These are phyloP conservation scores for Orussus abietinus DNA, from an alignment of 1,140 invertebrate species.

Conservation along the genomic window DNA sequence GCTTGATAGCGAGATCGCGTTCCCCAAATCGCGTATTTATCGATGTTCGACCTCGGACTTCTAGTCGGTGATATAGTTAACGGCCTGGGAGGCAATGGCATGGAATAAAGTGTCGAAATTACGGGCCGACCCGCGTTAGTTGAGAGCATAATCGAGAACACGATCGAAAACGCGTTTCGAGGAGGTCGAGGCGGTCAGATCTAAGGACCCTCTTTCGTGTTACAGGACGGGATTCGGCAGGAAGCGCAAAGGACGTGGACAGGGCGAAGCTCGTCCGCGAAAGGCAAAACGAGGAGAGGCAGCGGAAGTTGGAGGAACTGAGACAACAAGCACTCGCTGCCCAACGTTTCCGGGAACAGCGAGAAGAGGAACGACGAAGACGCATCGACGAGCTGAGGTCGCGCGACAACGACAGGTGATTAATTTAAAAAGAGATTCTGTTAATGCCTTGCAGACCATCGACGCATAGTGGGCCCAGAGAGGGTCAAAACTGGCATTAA, in stretches of 20 bases:
- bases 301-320: constrained; percentile 80
- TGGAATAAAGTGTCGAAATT: too few species aligned
- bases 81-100: too few species aligned
- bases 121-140: too few species aligned
- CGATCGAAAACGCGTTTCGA: constrained; percentile 2
- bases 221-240: constrained; percentile 44
- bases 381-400: constrained; percentile 76
- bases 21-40: too few species aligned
- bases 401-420: constrained; percentile 68
- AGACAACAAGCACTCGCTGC: constrained; percentile 79
- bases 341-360: constrained; percentile 82
- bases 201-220: constrained; percentile 8
- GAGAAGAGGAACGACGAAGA: constrained; percentile 75
- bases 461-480: too few species aligned
- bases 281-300: constrained; percentile 79
- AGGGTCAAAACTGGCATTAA: too few species aligned
- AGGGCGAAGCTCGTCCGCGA: constrained; percentile 63
- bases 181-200: background rate
- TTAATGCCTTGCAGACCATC: too few species aligned
- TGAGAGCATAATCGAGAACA: too few species aligned
- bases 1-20: too few species aligned
- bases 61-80: too few species aligned
- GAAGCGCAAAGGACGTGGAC: constrained; percentile 46
- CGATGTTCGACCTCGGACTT: too few species aligned
- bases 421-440: constrained; percentile 7